Evolutionary conservation across 2,113 vertebrate species (phyloP), one percentile per base, ranked within the genome.

Genomic region (Otocyon megalotis): DNA sequence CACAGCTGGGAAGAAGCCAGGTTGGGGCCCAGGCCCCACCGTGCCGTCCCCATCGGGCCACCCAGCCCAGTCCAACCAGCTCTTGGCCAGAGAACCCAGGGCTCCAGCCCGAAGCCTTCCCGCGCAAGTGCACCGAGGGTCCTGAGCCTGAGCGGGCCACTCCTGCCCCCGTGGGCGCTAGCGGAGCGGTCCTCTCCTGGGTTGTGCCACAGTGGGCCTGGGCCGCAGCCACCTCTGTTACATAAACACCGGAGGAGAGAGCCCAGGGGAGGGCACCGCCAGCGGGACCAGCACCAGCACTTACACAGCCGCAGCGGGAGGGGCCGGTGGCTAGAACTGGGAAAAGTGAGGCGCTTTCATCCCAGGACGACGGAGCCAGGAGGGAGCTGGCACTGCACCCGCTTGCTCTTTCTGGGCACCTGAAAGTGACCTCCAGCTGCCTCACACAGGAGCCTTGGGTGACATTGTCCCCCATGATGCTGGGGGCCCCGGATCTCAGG

Each of bases 1-100:
- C 0, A 0, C 0, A 6, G 26, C 35, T 3, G 22, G 19, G 43
- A 24, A 6, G 48, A 13, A 12, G 28, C 15, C 37, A 0, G n/a
- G 30, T 5, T 3, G 11, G 71, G 37, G n/a, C 16, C 32, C 82
- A 9, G 58, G 9, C 7, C 26, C 37, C 0, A 0, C 0, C 0
- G 7, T 8, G 72, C 72, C 14, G 26, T 1, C 37, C 62, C 60
- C 24, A 24, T 62, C 1, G 8, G 63, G 28, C 63, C 30, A 11
- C 2, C 8, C 28, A 26, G 67, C 58, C 35, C 2, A 0, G 26
- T 35, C 81, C 11, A 2, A 4, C 2, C 0, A 0, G 11, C 67
- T 43, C 60, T 13, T 7, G 9, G 2, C 37, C 3, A 1, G 20
- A 14, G 54, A 20, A 6, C 28, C 1, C 9, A 53, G 50, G 1